phyloP scores from a whole-genome alignment of 2,113 vertebrate genomes.

The Theristicus caerulescens region DNA sequence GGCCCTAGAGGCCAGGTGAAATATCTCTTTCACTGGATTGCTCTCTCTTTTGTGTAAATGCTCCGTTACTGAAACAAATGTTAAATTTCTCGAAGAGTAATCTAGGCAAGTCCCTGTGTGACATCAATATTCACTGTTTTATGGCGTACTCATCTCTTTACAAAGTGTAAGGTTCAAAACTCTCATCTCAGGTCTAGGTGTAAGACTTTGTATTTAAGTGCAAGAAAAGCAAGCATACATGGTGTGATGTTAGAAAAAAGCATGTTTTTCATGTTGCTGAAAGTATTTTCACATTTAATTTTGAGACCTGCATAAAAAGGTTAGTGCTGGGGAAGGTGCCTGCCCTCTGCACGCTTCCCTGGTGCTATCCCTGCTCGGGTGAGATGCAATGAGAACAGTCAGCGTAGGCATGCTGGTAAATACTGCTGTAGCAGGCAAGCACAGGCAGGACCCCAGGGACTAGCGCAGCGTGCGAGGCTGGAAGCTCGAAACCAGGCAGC shows the following conservation, averaged over 20 bases:
- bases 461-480: not conserved
- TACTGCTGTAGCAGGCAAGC: not conserved
- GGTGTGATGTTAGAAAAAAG: not conserved
- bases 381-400: slow-evolving; percentile 11
- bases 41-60: not conserved
- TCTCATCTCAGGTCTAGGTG: not conserved
- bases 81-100: not conserved
- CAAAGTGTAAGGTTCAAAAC: not conserved
- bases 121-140: not conserved
- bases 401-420: not conserved
- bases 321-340: not conserved
- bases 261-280: not conserved
- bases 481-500: not conserved
- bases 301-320: not conserved
- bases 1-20: not conserved
- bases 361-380: not conserved
- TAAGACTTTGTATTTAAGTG: not conserved
- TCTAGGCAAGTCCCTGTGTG: not conserved
- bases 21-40: not conserved
- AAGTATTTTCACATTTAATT: not conserved
- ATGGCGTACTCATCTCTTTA: not conserved
- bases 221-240: not conserved
- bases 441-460: not conserved
- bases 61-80: not conserved
- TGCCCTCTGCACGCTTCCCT: not conserved